Base-by-base conservation (phyloP, 2,888 invertebrate species). In the Balanococcus diminutus region DNA sequence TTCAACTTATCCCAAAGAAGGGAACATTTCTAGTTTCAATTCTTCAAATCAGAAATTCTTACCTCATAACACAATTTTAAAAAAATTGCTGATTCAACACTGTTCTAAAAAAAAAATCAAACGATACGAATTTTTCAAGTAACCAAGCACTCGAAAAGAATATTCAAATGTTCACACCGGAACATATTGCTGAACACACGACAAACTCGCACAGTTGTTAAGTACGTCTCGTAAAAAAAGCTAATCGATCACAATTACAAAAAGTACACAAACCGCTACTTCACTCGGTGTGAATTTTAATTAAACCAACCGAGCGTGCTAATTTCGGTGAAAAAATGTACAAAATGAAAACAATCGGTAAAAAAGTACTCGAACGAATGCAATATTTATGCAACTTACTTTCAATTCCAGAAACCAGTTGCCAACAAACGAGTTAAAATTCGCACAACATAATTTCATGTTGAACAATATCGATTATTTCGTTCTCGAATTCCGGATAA, bases 401-500 rank as follows among this genome's bases (percentile, higher is more conserved):
- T 67, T 79, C 75, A 31, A 79, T 32, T 36, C 16, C 8, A 36
- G 36, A 19, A 79, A 79, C 72, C 75, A 79, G 36, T 79, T 79
- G 36, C 56, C 8, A 6, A 79, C 2, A 11, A 36, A 36, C 75
- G 19, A 36, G 19, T 36, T 28, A 31, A 72, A 31, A 28, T 22
- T 19, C 11, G 14, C 75, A 36, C 36, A 32, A 8, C 14, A 14
- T 19, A 67, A 28, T 67, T 19, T 19, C 56, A 14, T 28, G 25
- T 67, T 8, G 19, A 72, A 72, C 36, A 22, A 79, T 79, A 79
- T 79, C 75, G 75, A 79, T 79, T 36, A 79, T 79, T 79, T 56
- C 11, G 31, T 16, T 31, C 19, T 19, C 75, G 32, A 19, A 79
- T 79, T 19, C n/a, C n/a, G 28, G 36, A 79, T 32, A 67, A 46